A percentile compares a stretch with the other conserved stretches of the same genome.
Evolutionary conservation across 2,113 vertebrate genomes (phyloP).

Genomic region (Eurypyga helias): DNA sequence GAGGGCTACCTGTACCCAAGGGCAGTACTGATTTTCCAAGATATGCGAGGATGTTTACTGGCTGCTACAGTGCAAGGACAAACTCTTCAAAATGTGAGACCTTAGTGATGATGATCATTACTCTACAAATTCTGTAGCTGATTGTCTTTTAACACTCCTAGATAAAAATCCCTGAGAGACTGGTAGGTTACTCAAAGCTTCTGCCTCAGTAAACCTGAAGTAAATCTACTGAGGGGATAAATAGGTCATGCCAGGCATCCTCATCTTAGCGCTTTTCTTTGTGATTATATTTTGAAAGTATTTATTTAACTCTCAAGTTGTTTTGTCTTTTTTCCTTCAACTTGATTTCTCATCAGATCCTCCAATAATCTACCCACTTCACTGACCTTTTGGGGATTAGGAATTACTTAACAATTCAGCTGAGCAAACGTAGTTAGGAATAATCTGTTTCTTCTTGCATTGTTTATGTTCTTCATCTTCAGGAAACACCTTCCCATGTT

Average conservation of each 20-base stretch:
- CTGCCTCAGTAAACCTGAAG: conserved; percentile 19
- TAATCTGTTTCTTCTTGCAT: background rate
- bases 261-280: conserved; percentile 18
- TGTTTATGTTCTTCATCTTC: background rate
- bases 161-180: background rate
- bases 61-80: background rate
- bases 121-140: background rate
- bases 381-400: background rate
- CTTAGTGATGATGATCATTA: background rate
- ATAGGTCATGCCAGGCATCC: conserved; percentile 28
- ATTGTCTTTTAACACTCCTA: background rate
- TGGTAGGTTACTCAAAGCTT: background rate
- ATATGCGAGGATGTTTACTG: background rate
- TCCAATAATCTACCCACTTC: background rate
- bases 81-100: background rate
- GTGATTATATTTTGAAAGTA: conserved; percentile 1
- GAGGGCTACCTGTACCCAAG: background rate
- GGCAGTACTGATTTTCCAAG: background rate
- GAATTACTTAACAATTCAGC: background rate
- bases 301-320: conserved; percentile 48
- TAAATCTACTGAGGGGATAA: conserved; percentile 20
- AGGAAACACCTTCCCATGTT: background rate
- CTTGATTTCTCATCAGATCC: conserved; percentile 29
- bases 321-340: conserved; percentile 13
- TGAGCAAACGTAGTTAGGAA: background rate